A percentile compares a stretch with the other conserved stretches of the same genome.
Conservation (phyloP, 2,113 vertebrate species). For the Balaeniceps rex region DNA sequence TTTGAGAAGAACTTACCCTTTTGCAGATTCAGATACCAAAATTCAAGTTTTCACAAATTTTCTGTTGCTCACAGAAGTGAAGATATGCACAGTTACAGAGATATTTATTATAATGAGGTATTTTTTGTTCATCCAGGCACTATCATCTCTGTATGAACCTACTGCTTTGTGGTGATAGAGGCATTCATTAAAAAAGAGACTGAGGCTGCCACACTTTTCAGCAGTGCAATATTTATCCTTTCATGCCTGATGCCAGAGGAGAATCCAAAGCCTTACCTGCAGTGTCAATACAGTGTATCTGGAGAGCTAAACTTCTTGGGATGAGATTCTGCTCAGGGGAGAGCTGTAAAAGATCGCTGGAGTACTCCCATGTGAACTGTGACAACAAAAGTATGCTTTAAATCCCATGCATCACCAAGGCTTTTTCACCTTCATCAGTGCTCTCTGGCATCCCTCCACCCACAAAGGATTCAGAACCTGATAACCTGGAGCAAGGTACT, state of each 20-base stretch:
- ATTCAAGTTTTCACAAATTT: background rate
- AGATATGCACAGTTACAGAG: background rate
- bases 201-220: background rate
- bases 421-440: background rate
- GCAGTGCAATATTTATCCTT: background rate
- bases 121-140: background rate
- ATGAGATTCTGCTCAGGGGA: background rate
- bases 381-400: background rate
- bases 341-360: background rate
- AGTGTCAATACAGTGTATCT: fast-evolving
- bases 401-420: background rate
- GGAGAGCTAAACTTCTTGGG: background rate
- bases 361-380: background rate
- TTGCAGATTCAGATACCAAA: background rate
- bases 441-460: background rate
- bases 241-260: background rate
- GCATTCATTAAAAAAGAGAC: background rate
- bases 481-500: background rate
- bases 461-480: background rate
- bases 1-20: background rate
- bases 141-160: background rate
- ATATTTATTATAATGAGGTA: background rate
- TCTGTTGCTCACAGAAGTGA: background rate
- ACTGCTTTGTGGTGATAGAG: background rate
- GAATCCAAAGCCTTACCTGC: background rate